Evolutionary conservation across 1,140 invertebrate species (phyloP).

Genomic region (Bombus picipes): DNA sequence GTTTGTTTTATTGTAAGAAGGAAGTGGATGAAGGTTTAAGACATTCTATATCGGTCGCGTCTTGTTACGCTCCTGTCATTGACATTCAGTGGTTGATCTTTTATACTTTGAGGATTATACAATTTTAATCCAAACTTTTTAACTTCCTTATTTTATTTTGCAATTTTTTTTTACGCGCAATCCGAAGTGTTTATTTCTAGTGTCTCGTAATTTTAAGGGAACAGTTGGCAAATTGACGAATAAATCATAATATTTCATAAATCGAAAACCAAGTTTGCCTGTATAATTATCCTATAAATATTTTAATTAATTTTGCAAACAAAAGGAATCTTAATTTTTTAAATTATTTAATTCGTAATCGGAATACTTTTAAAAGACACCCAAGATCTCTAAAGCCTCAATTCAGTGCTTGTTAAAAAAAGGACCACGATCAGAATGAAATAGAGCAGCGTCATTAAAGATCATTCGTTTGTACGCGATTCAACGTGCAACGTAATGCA

Average conservation of each 20-base stretch:
- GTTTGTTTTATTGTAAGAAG: neutral
- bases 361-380: neutral
- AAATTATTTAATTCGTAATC: no score
- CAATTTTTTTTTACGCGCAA: neutral
- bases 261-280: neutral
- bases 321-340: neutral
- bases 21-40: neutral
- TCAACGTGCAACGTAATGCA: neutral
- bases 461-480: neutral
- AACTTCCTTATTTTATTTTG: neutral
- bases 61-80: no score
- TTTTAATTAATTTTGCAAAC: neutral
- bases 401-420: neutral
- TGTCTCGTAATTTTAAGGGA: no score
- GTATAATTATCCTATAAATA: neutral
- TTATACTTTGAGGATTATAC: neutral
- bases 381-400: neutral
- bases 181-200: no score
- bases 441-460: neutral
- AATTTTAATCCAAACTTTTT: neutral
- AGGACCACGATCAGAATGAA: neutral
- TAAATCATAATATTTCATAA: neutral
- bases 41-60: no score
- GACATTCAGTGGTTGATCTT: neutral
- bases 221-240: no score